phyloP scores from a whole-genome alignment of 2,113 vertebrate genomes.

The Scartelaos histophorus region DNA sequence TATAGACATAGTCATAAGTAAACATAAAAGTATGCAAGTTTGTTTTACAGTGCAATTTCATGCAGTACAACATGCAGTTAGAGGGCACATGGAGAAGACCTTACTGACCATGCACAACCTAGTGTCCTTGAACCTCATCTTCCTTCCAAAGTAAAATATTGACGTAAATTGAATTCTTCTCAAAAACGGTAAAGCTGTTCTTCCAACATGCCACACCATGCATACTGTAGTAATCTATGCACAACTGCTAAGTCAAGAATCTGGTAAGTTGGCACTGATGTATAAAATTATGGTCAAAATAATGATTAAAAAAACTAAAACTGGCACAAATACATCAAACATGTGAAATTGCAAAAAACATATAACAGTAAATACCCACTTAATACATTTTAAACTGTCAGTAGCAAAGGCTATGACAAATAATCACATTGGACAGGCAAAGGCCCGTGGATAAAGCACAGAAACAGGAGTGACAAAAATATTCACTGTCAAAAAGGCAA shows the following conservation, averaged over 20 bases:
- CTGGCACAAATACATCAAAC: conserved; percentile 28
- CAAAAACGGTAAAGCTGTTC: background rate
- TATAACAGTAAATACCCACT: conserved; percentile 24
- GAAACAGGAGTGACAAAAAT: conserved; percentile 24
- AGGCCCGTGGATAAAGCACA: conserved; percentile 26
- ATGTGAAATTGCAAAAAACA: background rate
- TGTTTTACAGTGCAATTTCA: conserved; percentile 62
- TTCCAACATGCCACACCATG: background rate
- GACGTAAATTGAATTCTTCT: background rate
- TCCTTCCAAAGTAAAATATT: conserved; percentile 15
- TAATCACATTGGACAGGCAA: conserved; percentile 38
- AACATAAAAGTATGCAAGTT: conserved; percentile 46
- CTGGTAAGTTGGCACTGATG: conserved; percentile 36
- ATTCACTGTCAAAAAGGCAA: conserved; percentile 64
- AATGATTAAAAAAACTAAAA: conserved; percentile 8
- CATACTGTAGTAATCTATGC: background rate
- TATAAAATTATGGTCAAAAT: conserved; percentile 14
- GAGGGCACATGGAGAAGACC: conserved; percentile 57
- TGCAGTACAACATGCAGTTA: conserved; percentile 72
- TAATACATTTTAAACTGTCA: conserved; percentile 30
- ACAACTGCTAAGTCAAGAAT: conserved; percentile 6
- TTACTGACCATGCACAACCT: conserved; percentile 49
- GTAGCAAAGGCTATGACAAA: conserved; percentile 37
- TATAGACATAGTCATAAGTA: conserved; percentile 45
- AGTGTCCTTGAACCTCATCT: conserved; percentile 19